phyloP scores from a whole-genome alignment of 2,113 vertebrate species.

The Eidolon helvum region DNA sequence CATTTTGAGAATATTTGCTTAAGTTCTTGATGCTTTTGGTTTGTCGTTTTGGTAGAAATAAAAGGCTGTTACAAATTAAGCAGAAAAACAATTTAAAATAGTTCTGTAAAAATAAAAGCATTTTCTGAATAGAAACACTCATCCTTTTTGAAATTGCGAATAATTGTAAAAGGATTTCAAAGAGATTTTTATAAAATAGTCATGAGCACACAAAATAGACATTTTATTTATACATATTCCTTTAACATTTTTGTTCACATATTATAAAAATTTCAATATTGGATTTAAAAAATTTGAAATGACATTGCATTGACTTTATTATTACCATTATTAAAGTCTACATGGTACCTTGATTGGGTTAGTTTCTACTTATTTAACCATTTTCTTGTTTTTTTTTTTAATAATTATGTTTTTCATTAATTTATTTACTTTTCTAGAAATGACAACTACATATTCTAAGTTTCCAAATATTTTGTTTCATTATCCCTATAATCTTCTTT shows the following conservation, averaged over 20 bases:
- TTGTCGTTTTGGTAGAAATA: neutral
- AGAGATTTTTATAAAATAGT: neutral
- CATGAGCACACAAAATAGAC: neutral
- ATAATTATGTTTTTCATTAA: conserved; percentile 4
- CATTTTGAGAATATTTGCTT: neutral
- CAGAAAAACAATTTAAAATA: neutral
- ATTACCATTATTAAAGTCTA: conserved; percentile 10
- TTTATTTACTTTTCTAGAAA: conserved; percentile 52
- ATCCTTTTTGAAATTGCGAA: neutral
- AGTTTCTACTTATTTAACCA: neutral
- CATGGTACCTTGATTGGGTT: neutral
- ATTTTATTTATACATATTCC: neutral
- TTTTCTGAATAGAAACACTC: conserved; percentile 42
- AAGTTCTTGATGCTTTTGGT: neutral
- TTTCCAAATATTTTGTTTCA: conserved; percentile 8
- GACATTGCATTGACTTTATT: neutral
- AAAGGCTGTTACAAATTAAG: neutral
- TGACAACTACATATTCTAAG: neutral
- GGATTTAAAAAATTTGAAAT: neutral
- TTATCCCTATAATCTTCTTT: neutral
- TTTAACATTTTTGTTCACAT: conserved; percentile 21
- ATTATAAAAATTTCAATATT: conserved; percentile 1
- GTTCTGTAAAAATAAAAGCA: neutral
- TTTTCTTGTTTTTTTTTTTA: conserved; percentile 34
- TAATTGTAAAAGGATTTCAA: neutral